Evolutionary conservation across 2,113 vertebrate genomes (phyloP).

Genomic region (Lagopus leucura): DNA sequence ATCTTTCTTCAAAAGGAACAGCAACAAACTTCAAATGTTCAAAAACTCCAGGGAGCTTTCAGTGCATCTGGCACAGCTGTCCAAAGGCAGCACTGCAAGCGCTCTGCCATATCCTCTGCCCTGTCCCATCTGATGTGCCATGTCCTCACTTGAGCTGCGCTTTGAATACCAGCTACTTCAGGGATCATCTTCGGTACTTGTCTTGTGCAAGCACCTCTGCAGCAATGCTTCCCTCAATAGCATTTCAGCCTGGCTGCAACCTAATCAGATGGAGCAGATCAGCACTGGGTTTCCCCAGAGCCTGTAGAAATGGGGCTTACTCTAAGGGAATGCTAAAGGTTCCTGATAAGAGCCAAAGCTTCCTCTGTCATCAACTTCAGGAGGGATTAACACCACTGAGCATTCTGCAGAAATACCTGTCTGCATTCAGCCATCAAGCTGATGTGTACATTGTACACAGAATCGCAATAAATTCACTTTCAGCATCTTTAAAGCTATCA

Average conservation of each 20-base stretch:
- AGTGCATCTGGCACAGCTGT: neutral
- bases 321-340: neutral
- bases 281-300: neutral
- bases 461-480: neutral
- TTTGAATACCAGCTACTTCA: neutral
- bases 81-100: neutral
- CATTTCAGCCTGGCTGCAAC: neutral
- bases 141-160: neutral
- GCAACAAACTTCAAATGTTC: neutral
- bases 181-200: neutral
- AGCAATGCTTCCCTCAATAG: neutral
- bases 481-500: neutral
- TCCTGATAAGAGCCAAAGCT: neutral
- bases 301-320: neutral
- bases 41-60: neutral
- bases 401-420: neutral
- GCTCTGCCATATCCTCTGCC: neutral
- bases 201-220: neutral
- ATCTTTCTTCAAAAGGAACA: neutral
- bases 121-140: neutral
- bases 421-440: neutral
- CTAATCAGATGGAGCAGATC: neutral
- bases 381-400: neutral
- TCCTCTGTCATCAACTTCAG: neutral
- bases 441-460: rapidly evolving